phyloP scores from a whole-genome alignment of 2,797 vertebrate species.

The Emys orbicularis region DNA sequence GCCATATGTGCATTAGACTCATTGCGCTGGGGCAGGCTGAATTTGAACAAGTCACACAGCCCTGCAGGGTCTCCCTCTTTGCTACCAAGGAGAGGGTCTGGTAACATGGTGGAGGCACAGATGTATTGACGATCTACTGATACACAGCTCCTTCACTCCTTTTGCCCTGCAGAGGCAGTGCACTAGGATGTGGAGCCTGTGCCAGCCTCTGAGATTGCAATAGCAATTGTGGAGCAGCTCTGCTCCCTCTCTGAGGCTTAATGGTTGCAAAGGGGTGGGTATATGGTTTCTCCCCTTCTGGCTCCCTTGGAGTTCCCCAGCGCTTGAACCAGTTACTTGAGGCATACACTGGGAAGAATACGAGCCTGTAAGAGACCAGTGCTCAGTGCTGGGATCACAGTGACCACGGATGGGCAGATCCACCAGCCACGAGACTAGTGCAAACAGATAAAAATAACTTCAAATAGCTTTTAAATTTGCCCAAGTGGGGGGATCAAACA shows the following conservation, averaged over 20 bases:
- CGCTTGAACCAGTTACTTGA: neutral
- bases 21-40: neutral
- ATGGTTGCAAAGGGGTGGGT: neutral
- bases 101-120: neutral
- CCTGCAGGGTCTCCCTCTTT: neutral
- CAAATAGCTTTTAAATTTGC: neutral
- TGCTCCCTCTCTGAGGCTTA: neutral
- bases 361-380: rapidly evolving
- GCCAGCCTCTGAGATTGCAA: neutral
- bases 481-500: neutral
- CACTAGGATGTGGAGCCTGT: neutral
- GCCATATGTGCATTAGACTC: neutral
- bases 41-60: neutral
- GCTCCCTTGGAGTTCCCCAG: neutral
- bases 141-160: neutral
- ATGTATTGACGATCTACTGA: neutral
- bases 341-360: too few relatives aligned
- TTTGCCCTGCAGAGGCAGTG: neutral
- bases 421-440: neutral
- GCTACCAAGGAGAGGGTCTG: neutral
- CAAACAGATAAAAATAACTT: neutral
- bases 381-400: neutral
- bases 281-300: neutral
- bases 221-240: neutral
- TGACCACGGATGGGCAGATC: neutral